These are phyloP conservation scores for Natrix natrix DNA, from an alignment of 2,797 vertebrate genomes.

Conservation along the genomic window DNA sequence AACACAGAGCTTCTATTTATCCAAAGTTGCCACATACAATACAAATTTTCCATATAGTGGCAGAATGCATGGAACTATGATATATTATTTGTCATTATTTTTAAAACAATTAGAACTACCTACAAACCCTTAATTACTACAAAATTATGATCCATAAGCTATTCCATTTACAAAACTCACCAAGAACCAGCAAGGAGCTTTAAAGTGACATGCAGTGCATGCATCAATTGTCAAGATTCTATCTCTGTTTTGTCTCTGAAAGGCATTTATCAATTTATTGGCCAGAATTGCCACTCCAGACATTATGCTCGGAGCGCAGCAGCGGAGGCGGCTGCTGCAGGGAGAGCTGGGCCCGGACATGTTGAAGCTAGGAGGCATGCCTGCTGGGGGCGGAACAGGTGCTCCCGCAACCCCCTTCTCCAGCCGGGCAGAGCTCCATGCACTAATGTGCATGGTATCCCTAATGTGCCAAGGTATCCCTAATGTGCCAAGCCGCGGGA, in stretches of 20 bases:
- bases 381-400: too few relatives aligned
- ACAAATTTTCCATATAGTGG: neutral
- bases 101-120: neutral
- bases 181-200: rapidly evolving
- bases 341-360: too few relatives aligned
- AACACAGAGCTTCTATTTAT: neutral
- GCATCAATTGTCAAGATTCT: neutral
- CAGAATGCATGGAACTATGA: neutral
- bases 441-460: too few relatives aligned
- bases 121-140: neutral
- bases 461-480: too few relatives aligned
- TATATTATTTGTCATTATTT: neutral
- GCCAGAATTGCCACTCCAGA: neutral
- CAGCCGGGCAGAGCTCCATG: too few relatives aligned
- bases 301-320: too few relatives aligned
- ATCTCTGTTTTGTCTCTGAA: neutral
- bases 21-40: neutral
- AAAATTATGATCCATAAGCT: neutral
- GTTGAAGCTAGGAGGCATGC: too few relatives aligned
- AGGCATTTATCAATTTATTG: neutral
- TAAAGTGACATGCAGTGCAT: neutral
- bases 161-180: neutral
- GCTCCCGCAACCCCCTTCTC: too few relatives aligned
- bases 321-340: too few relatives aligned
- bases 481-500: too few relatives aligned